Percentiles rank a stretch among this genome's conserved stretches.
These are phyloP conservation scores for Pseudomyrmex concolor DNA, from an alignment of 1,140 invertebrate species.

Conservation along the genomic window DNA sequence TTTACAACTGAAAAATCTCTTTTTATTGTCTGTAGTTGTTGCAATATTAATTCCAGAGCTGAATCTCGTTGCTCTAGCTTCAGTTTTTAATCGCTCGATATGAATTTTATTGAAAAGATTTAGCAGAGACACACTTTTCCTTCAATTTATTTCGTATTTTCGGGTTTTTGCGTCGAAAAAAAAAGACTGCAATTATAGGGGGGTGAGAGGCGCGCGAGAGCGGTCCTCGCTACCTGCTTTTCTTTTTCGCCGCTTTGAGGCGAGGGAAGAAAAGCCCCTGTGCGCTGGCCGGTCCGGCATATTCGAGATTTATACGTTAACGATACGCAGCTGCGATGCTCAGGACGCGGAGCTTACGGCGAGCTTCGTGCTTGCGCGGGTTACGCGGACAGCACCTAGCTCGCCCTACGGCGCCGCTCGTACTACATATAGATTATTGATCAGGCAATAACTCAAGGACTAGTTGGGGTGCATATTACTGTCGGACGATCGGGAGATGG, in stretches of 20 bases:
- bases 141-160: too few species aligned
- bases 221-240: not conserved
- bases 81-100: too few species aligned
- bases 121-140: too few species aligned
- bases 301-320: slow-evolving; percentile 69
- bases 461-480: slow-evolving; percentile 84
- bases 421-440: slow-evolving; percentile 84
- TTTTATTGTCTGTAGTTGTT: too few species aligned
- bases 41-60: too few species aligned
- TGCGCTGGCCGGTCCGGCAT: slow-evolving; percentile 7
- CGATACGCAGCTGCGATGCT: slow-evolving; percentile 81
- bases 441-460: slow-evolving; percentile 85
- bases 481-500: slow-evolving; percentile 62
- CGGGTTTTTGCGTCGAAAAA: too few species aligned
- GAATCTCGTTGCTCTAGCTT: too few species aligned
- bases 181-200: too few species aligned
- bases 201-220: too few species aligned
- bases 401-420: slow-evolving; percentile 77
- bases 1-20: too few species aligned
- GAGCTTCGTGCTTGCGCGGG: slow-evolving; percentile 71
- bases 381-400: slow-evolving; percentile 78
- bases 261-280: not conserved
- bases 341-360: slow-evolving; percentile 79
- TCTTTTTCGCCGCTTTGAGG: slow-evolving; percentile 50
- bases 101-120: too few species aligned